These are phyloP conservation scores for Spea multiplicata DNA, from an alignment of 2,113 vertebrate species.

Conservation along the genomic window DNA sequence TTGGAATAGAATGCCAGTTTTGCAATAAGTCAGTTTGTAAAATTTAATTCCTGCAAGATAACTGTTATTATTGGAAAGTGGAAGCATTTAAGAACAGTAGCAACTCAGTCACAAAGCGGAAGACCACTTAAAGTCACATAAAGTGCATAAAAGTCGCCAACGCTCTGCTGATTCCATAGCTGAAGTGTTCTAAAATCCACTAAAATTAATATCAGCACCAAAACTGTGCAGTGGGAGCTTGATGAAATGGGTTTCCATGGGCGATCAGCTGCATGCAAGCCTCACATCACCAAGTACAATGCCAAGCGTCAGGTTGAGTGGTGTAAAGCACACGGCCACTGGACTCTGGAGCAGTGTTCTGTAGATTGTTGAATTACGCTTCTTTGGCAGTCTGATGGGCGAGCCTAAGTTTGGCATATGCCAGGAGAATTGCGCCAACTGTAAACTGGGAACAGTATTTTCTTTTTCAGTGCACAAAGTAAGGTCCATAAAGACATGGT, in stretches of 20 bases:
- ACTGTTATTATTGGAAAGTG: too few species aligned
- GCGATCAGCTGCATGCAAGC: neutral
- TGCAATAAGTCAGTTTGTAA: too few species aligned
- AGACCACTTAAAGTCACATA: too few species aligned
- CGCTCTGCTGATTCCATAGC: neutral
- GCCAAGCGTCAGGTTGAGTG: neutral
- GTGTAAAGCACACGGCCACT: constrained; percentile 3
- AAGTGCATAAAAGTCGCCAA: neutral
- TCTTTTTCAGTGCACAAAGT: too few species aligned
- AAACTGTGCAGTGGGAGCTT: neutral
- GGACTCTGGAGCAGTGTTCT: neutral
- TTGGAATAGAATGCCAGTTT: too few species aligned
- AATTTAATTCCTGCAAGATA: too few species aligned
- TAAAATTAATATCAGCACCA: neutral
- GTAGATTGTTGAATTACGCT: neutral
- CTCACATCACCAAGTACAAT: constrained; percentile 9
- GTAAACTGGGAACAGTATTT: neutral
- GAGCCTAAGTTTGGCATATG: neutral
- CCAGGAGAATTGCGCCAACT: neutral
- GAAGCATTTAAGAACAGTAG: too few species aligned
- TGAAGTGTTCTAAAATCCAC: neutral
- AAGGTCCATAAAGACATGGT: too few species aligned
- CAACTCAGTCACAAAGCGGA: too few species aligned
- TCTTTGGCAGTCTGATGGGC: neutral
- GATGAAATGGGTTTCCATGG: constrained; percentile 4